Evolutionary conservation across 1,140 invertebrate genomes (phyloP), one percentile per base, ranked within the genome.

Genomic region (Heliconius nattereri): DNA sequence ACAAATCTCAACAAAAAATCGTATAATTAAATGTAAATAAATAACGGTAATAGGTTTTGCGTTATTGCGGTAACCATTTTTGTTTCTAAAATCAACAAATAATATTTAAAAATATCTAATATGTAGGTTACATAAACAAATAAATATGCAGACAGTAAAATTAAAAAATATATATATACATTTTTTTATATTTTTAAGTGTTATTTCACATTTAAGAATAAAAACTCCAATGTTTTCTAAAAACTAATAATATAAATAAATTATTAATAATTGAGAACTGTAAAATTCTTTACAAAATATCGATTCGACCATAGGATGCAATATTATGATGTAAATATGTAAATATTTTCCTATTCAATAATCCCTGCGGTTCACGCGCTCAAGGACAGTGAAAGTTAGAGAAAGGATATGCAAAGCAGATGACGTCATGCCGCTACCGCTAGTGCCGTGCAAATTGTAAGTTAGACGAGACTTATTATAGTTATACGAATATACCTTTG

Each of bases 311-410:
- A 66, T 29, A 66, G 29, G 26, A 29, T 29, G 60, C 26, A 66
- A 13, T 23, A 66, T 9, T 81, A 40, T 74, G 72, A 49, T 73
- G 37, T 77, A 71, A 80, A 75, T 35, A 49, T 73, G 37, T 77
- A 71, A 80, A 75, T 35, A 23, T 78, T 75, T 76, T 78, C 73
- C 54, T 73, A 81, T 80, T 77, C 71, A 79, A 73, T 79, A 77
- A 79, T 78, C 29, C 54, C n/a, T 80, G 78, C 78, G 76, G 78
- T 81, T 80, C 75, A 83, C 75, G 79, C 84, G 81, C 81, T 85
- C 87, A 91, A 91, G 91, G 90, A 90, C 88, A 85, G 90, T 86
- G 91, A 92, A 92, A 92, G 91, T 89, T 78, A 85, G 85, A 86
- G 85, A 88, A 86, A 88, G 85, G 85, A 87, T 86, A 87, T 87